A percentile compares a stretch with the other conserved stretches of the same genome.
Conservation (phyloP, 2,888 invertebrate species). For the Papilio elwesi region DNA sequence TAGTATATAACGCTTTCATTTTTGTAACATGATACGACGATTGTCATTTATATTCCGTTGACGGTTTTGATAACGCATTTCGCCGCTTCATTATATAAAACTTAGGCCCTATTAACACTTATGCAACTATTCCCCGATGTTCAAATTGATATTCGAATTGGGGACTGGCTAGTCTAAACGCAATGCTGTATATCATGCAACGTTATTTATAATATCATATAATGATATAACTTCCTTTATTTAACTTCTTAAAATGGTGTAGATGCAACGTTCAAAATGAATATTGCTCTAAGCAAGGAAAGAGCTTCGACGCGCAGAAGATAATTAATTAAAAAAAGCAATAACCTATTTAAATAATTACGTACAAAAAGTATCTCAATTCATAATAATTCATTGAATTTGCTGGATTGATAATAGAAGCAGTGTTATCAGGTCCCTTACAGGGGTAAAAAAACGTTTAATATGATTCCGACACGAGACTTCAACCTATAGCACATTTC, state of each 20-base stretch:
- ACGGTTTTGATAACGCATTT: slow-evolving; percentile 22
- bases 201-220: not conserved
- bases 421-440: too few relatives aligned
- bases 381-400: too few relatives aligned
- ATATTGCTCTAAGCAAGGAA: too few relatives aligned
- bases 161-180: slow-evolving; percentile 1
- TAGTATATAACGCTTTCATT: slow-evolving; percentile 10
- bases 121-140: slow-evolving; percentile 7
- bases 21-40: slow-evolving; percentile 23
- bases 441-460: too few relatives aligned
- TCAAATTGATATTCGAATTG: not conserved
- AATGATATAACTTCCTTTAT: not conserved
- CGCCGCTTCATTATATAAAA: slow-evolving; percentile 22
- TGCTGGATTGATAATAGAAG: too few relatives aligned
- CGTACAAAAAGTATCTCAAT: too few relatives aligned
- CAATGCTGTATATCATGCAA: not conserved
- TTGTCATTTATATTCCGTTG: slow-evolving; percentile 19
- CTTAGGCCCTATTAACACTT: slow-evolving; percentile 19
- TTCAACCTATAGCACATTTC: too few relatives aligned
- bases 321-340: too few relatives aligned
- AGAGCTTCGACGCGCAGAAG: too few relatives aligned
- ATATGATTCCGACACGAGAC: too few relatives aligned
- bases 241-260: not conserved
- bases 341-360: too few relatives aligned
- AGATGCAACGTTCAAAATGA: too few relatives aligned